Evolutionary conservation across 92 coral and sea anemone species (phyloP), one percentile per base, ranked within the genome.

Genomic region (Chrysogorgia sp.): DNA sequence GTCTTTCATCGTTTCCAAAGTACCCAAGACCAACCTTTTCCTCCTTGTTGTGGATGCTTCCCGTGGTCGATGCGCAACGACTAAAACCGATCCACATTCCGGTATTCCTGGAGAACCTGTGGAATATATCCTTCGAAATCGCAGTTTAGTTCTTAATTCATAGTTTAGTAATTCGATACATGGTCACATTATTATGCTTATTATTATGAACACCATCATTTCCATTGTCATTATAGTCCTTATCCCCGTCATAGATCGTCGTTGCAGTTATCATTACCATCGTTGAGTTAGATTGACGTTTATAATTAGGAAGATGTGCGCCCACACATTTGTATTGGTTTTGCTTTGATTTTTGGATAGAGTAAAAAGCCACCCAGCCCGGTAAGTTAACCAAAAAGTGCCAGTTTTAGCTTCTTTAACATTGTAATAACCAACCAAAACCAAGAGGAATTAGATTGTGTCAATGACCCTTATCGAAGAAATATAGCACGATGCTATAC

Each of bases 71-170:
- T 91, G 96, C 61, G 29, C 79, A 58, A 82, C 88, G 19, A 45
- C 35, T 17, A 23, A 7, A 23, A 30, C 31, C 10, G 74, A 67
- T 40, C 17, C 61, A 10, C 43, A 29, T n/a, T 60, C 71, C 65
- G 88, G 80, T 31, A 86, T 89, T 48, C 97, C 97, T 45, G 98
- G 98, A 24, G 92, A 86, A 68, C 86, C 96, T n/a, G 31, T 35
- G 28, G 82, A 64, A 80, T 50, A 93, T 93, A 93, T 93, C 98
- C 98, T 93, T 93, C 80, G 3, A 25, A 57, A 57, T 17, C 26
- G 17, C 20, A 52, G 26, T 52, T 8, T 43, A 43, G 50, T 43
- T 17, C 17, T 43, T 8, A 43, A 17, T 9, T 8, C 10, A 43
- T 9, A 43, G 50, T 8, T 43, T 43, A 8, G 50, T 43, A 8